Evolutionary conservation across 2,888 invertebrate species (phyloP).

Genomic region (Folsomia manolachei): DNA sequence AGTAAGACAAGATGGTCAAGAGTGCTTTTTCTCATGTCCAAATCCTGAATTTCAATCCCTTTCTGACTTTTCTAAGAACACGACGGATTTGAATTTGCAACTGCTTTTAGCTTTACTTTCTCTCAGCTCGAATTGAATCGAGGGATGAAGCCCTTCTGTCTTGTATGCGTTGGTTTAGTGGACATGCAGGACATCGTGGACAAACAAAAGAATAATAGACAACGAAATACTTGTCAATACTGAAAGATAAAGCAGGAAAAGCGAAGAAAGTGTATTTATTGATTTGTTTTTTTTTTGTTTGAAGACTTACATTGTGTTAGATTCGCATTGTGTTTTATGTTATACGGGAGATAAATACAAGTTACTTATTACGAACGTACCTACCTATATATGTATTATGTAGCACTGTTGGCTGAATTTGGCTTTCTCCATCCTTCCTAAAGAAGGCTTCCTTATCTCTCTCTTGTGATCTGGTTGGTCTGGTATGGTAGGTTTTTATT

Average conservation of each 20-base stretch:
- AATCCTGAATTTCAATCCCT: no score
- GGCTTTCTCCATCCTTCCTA: neutral
- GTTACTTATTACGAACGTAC: neutral
- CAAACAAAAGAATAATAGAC: neutral
- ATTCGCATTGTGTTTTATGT: neutral
- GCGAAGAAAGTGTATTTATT: neutral
- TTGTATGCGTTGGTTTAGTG: no score
- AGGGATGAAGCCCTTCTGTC: no score
- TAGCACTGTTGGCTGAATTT: neutral
- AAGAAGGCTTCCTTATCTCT: neutral
- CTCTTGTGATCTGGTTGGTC: neutral
- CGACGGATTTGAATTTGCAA: neutral
- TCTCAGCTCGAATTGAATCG: neutral
- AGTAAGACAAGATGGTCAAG: no score
- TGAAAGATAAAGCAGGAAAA: neutral
- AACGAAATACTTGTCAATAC: neutral
- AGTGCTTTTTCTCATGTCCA: no score
- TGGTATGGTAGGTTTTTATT: neutral
- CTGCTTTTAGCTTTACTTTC: neutral
- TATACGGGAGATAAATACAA: neutral
- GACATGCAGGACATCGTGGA: neutral
- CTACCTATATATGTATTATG: no score
- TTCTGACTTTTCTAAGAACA: no score
- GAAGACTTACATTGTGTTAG: neutral
- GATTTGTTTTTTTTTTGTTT: conserved; percentile 1